A percentile compares a stretch with the other conserved stretches of the same genome.
Evolutionary conservation across 2,113 vertebrate species (phyloP).

Genomic region (Procavia capensis): DNA sequence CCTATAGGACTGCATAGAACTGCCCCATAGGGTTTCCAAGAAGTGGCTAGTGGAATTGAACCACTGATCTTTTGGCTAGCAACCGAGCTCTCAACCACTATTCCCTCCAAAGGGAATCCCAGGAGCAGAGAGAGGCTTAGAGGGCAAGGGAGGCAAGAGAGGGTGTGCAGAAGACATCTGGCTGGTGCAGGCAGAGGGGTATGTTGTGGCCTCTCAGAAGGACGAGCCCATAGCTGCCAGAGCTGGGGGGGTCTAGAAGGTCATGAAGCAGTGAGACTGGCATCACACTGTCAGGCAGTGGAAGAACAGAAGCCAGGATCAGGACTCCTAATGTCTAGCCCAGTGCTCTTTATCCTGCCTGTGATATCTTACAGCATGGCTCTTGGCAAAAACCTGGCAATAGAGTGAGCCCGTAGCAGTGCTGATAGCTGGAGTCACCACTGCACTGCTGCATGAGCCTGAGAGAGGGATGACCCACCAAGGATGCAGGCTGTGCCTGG

Average conservation of each 20-base stretch:
- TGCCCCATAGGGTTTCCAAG: too few species aligned
- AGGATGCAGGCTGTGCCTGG: neutral
- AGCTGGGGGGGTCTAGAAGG: neutral
- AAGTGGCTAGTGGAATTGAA: too few species aligned
- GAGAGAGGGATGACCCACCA: neutral
- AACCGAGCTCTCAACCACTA: too few species aligned
- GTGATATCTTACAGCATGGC: neutral
- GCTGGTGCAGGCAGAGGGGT: neutral
- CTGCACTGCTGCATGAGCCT: rapidly evolving
- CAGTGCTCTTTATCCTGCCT: neutral
- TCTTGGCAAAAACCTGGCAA: neutral
- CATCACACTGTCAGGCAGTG: too few species aligned
- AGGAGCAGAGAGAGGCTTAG: too few species aligned
- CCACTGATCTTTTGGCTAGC: too few species aligned
- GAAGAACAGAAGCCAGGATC: neutral
- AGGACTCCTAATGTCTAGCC: rapidly evolving
- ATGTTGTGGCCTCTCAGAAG: neutral
- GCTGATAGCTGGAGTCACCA: rapidly evolving
- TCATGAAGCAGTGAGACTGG: too few species aligned
- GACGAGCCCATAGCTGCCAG: neutral
- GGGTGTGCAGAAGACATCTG: neutral
- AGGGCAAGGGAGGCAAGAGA: too few species aligned
- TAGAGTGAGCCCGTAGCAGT: too few species aligned
- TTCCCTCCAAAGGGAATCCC: neutral
- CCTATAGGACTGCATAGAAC: too few species aligned